phyloP scores from a whole-genome alignment of 2,797 vertebrate species.

The Leptoclinus maculatus region DNA sequence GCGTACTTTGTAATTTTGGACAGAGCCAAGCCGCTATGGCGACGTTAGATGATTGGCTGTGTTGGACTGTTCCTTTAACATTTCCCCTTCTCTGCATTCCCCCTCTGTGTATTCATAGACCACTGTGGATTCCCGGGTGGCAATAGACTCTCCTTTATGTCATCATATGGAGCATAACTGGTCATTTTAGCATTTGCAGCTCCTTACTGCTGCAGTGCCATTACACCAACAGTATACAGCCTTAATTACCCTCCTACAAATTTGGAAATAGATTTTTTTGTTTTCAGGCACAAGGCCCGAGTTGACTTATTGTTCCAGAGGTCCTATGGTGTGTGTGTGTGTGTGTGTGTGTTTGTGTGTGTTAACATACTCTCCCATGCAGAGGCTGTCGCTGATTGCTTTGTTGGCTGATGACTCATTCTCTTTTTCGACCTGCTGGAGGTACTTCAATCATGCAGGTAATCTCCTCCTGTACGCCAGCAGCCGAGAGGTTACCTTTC shows the following conservation, averaged over 20 bases:
- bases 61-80: slow-evolving; percentile 1
- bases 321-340: not conserved
- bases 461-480: slow-evolving; percentile 60
- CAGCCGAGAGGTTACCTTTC: slow-evolving; percentile 68
- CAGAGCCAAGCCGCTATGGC: no score
- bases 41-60: not conserved
- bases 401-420: slow-evolving; percentile 71
- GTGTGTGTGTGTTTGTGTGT: not conserved
- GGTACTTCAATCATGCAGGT: slow-evolving; percentile 70
- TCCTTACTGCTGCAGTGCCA: slow-evolving; percentile 32
- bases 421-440: slow-evolving; percentile 61
- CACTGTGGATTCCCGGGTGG: slow-evolving; percentile 1
- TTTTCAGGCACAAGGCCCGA: not conserved
- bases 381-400: slow-evolving; percentile 56
- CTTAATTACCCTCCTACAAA: slow-evolving; percentile 27
- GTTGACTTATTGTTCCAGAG: slow-evolving; percentile 14
- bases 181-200: slow-evolving; percentile 28
- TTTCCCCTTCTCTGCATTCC: not conserved
- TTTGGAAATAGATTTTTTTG: slow-evolving; percentile 14
- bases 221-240: slow-evolving; percentile 11
- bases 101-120: slow-evolving; percentile 23
- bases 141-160: slow-evolving; percentile 23
- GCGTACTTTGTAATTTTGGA: not conserved
- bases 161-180: slow-evolving; percentile 38
- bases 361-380: slow-evolving; percentile 33